These are phyloP conservation scores for Sipha maydis DNA, from an alignment of 2,888 invertebrate genomes.

Conservation along the genomic window DNA sequence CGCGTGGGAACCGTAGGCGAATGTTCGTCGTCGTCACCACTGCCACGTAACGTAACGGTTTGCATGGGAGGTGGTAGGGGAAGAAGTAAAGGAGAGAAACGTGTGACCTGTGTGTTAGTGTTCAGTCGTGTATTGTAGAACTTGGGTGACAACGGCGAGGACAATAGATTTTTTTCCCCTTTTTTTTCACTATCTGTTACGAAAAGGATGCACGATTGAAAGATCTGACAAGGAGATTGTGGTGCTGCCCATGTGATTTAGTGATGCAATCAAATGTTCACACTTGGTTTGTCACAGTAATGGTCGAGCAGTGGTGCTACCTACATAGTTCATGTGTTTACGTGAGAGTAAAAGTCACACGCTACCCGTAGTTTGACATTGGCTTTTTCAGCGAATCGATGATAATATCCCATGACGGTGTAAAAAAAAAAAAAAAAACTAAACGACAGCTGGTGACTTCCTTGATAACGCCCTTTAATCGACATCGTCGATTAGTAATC, in stretches of 20 bases:
- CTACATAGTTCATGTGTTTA: neutral
- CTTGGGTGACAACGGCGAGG: neutral
- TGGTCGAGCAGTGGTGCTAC: conserved; percentile 9
- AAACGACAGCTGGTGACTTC: no score
- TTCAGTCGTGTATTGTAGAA: neutral
- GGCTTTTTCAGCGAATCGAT: neutral
- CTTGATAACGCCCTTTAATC: no score
- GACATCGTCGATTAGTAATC: no score
- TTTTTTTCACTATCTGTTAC: neutral
- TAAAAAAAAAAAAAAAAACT: neutral
- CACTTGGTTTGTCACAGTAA: conserved; percentile 57
- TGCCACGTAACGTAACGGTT: no score
- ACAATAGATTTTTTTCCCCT: conserved; percentile 41
- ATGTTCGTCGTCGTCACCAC: neutral
- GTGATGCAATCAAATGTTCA: conserved; percentile 58
- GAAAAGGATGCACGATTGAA: conserved; percentile 53
- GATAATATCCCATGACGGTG: neutral
- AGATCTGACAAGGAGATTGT: conserved; percentile 18
- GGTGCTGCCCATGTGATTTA: conserved; percentile 26
- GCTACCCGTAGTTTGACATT: neutral
- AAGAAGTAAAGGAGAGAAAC: neutral
- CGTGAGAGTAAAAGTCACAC: no score
- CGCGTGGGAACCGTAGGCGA: neutral
- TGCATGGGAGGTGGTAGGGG: neutral
- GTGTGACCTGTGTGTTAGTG: neutral